Evolutionary conservation across 1,140 invertebrate genomes (phyloP).

Genomic region (Ceratitis capitata): DNA sequence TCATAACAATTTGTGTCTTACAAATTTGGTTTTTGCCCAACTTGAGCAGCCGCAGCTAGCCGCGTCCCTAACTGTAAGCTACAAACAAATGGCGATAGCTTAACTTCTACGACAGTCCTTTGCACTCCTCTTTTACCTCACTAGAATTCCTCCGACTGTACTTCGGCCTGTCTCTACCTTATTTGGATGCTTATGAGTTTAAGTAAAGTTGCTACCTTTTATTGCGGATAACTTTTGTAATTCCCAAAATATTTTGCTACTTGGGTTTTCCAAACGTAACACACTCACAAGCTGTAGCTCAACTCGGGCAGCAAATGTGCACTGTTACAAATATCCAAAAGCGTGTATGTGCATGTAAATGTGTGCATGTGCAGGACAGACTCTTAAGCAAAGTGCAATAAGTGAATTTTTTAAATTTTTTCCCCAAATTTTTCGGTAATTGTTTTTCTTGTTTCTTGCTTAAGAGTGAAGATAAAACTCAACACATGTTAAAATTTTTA

Average conservation of each 20-base stretch:
- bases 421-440: not conserved
- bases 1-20: conserved; percentile 29
- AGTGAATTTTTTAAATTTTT: not conserved
- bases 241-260: conserved; percentile 1
- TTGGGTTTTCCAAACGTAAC: not conserved
- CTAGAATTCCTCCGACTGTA: not conserved
- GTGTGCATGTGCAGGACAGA: not conserved
- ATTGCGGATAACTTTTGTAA: not conserved
- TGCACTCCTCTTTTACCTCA: not conserved
- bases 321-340: not conserved
- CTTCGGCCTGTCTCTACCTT: not conserved
- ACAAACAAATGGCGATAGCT: not conserved
- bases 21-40: not conserved
- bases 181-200: not conserved
- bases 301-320: too few relatives aligned
- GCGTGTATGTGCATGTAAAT: not conserved
- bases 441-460: not conserved
- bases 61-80: not conserved
- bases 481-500: not conserved
- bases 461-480: not conserved
- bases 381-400: not conserved
- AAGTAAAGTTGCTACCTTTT: conserved; percentile 13
- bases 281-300: not conserved
- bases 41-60: not conserved
- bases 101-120: not conserved